Conservation (phyloP, 2,888 invertebrate species). For the Dicranocentrus wangi region DNA sequence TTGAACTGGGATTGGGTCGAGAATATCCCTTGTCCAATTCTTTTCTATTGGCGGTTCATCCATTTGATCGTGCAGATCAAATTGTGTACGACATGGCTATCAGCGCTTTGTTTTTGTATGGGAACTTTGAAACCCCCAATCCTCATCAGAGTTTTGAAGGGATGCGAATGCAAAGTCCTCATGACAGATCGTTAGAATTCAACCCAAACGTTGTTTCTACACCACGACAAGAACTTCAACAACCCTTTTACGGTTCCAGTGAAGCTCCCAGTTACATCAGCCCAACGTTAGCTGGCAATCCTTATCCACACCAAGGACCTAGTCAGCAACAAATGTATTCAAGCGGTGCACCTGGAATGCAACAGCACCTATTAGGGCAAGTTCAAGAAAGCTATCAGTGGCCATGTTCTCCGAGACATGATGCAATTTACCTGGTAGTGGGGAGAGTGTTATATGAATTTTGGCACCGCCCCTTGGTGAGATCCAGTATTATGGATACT, state of each 20-base stretch:
- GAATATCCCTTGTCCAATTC: conserved; percentile 71
- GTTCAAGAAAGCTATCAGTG: conserved; percentile 46
- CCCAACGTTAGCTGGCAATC: conserved; percentile 60
- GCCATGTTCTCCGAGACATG: conserved; percentile 86
- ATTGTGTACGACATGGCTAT: conserved; percentile 87
- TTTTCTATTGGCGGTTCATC: conserved; percentile 68
- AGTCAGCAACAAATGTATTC: conserved; percentile 18
- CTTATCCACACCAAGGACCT: conserved; percentile 47
- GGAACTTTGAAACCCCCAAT: conserved; percentile 80
- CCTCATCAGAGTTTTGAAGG: conserved; percentile 51
- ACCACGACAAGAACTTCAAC: conserved; percentile 65
- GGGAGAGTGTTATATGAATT: conserved; percentile 90
- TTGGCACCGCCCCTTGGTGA: conserved; percentile 82
- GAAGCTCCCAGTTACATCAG: conserved; percentile 56
- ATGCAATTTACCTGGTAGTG: conserved; percentile 93
- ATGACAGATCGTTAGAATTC: conserved; percentile 70
- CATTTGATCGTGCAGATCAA: conserved; percentile 65
- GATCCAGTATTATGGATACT: conserved; percentile 63
- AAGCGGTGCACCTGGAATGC: conserved; percentile 62
- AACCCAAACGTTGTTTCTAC: conserved; percentile 73
- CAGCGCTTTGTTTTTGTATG: conserved; percentile 92
- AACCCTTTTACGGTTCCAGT: conserved; percentile 29
- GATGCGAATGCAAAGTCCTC: conserved; percentile 56
- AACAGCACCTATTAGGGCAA: conserved; percentile 15
- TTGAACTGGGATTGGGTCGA: conserved; percentile 65